These are phyloP conservation scores for Crotalus horridus DNA, from an alignment of 2,113 vertebrate genomes.

Conservation along the genomic window DNA sequence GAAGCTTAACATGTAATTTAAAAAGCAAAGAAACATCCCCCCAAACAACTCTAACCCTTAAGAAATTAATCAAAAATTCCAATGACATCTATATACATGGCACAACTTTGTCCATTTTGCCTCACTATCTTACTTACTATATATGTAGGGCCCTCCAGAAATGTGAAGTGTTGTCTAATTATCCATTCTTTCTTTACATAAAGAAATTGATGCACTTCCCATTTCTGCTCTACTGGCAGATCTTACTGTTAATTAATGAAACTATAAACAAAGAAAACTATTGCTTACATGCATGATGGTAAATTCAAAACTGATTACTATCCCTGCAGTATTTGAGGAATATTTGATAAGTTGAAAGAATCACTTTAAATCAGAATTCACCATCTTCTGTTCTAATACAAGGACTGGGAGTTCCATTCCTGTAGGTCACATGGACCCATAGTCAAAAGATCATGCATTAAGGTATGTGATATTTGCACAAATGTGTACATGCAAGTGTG, in stretches of 20 bases:
- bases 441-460: background rate
- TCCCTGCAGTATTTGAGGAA: background rate
- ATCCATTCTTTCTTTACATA: background rate
- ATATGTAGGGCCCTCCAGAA: background rate
- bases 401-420: background rate
- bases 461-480: background rate
- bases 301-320: background rate
- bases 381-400: background rate
- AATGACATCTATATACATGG: background rate
- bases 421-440: background rate
- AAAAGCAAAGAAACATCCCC: background rate
- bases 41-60: background rate
- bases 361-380: background rate
- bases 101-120: background rate
- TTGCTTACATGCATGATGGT: background rate
- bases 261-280: background rate
- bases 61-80: background rate
- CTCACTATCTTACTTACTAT: background rate
- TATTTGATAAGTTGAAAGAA: background rate
- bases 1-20: background rate
- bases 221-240: background rate
- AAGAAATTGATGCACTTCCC: background rate
- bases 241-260: background rate
- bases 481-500: background rate
- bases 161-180: background rate